Conservation (phyloP, 1,140 invertebrate genomes). For the Aphis gossypii region DNA sequence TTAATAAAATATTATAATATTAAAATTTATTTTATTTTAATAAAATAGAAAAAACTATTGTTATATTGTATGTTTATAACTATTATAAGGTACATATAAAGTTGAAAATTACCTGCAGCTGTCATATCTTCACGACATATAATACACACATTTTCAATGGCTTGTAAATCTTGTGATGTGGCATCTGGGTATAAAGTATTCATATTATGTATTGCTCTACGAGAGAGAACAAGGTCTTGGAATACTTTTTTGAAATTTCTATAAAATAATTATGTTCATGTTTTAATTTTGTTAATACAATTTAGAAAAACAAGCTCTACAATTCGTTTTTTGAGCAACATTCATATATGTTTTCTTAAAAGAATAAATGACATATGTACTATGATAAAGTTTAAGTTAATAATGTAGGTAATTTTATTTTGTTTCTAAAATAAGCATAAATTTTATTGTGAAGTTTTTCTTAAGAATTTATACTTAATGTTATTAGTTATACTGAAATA, state of each 20-base stretch:
- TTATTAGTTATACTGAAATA: background rate
- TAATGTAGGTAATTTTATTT: background rate
- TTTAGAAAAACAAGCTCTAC: background rate
- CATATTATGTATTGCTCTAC: conserved; percentile 96
- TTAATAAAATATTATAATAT: background rate
- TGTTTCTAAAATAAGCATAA: background rate
- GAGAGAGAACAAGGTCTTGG: conserved; percentile 96
- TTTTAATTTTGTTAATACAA: background rate
- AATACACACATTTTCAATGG: conserved; percentile 97
- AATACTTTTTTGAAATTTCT: conserved; percentile 98
- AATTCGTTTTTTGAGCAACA: background rate
- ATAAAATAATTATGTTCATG: conserved; percentile 59
- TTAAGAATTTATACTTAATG: too few relatives aligned
- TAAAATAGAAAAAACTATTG: background rate
- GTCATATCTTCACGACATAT: conserved; percentile 96
- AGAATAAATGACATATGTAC: background rate
- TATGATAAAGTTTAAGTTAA: background rate
- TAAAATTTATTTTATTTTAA: background rate
- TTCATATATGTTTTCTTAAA: too few relatives aligned
- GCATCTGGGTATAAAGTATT: conserved; percentile 97
- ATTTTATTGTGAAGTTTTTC: background rate
- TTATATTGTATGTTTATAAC: background rate
- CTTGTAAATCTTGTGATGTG: conserved; percentile 89
- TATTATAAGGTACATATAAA: background rate
- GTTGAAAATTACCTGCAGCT: conserved; percentile 65